Conservation (phyloP, 2,797 vertebrate genomes). For the Sebastes variabilis region DNA sequence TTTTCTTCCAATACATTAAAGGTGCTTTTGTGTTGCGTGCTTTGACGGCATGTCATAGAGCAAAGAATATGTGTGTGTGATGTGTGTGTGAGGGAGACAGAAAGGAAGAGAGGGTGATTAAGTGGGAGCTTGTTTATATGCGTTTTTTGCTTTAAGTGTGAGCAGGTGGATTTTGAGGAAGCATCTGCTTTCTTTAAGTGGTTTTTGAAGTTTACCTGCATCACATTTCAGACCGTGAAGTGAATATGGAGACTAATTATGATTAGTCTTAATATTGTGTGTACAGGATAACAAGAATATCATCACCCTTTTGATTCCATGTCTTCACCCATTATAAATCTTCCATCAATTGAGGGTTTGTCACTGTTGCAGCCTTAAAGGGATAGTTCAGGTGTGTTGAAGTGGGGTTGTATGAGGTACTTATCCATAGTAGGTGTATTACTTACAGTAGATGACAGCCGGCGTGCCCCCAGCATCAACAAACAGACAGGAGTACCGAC, state of each 20-base stretch:
- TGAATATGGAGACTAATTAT: conserved; percentile 38
- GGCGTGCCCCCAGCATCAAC: too few relatives aligned
- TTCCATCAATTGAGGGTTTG: neutral
- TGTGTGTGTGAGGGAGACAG: conserved; percentile 50
- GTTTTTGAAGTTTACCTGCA: conserved; percentile 51
- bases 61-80: conserved; percentile 66
- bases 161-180: conserved; percentile 59
- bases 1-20: conserved; percentile 80
- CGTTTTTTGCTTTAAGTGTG: conserved; percentile 60
- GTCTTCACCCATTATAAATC: conserved; percentile 2
- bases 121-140: conserved; percentile 62
- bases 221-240: conserved; percentile 43
- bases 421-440: too few relatives aligned
- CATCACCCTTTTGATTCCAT: conserved; percentile 26
- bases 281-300: conserved; percentile 1
- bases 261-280: conserved; percentile 30
- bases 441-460: too few relatives aligned
- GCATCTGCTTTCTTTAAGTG: conserved; percentile 46
- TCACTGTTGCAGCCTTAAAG: neutral
- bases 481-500: too few relatives aligned
- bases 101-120: conserved; percentile 59
- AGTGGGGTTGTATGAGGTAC: too few relatives aligned
- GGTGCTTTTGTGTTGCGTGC: conserved; percentile 78
- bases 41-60: conserved; percentile 77
- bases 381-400: too few relatives aligned